Evolutionary conservation across 2,888 invertebrate genomes (phyloP), one percentile per base, ranked within the genome.

Genomic region (Pristionchus exspectatus): DNA sequence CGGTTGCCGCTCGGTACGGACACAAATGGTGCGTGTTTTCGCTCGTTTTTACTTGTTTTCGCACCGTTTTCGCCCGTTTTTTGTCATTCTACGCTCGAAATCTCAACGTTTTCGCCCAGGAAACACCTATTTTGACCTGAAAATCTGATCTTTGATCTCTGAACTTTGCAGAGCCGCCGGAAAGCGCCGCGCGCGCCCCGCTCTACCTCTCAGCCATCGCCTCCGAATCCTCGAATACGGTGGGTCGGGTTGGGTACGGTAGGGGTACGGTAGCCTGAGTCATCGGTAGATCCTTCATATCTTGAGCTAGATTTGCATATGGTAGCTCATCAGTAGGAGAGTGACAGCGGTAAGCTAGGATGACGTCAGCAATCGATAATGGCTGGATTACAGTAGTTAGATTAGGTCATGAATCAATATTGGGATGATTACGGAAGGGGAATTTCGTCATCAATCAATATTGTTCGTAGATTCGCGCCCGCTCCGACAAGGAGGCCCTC

Each of bases 401-500:
- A 72, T 72, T 7, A 7, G 12, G 33, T 72, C n/a, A 5, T 30
- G 4, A 33, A 30, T 69, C 27, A 33, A 30, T 63, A 63, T 56
- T 24, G 1, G 63, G 63, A 2, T 5, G 69, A 30, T 30, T 44
- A 74, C 74, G 38, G 44, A 74, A 0, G 72, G 14, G 12, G 14
- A 30, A 72, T 72, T 30, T 30, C 72, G 2, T 33, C 38, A 74
- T 74, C 74, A 74, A 74, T 74, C 74, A 9, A 74, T 74, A 44
- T 3, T 59, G 14, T 30, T n/a, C 59, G 1, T 5, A 85, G 84
- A 85, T 85, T 33, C 56, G 63, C 38, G 33, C 33, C 16, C 84
- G 84, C 24, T 16, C 24, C 59, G 63, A 85, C 84, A 59, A 69
- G 14, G 87, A 69, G n/a, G 69, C 92, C 4, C 88, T 92, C 10